Evolutionary conservation across 2,113 vertebrate genomes (phyloP).

Genomic region (Bubo blakistoni): DNA sequence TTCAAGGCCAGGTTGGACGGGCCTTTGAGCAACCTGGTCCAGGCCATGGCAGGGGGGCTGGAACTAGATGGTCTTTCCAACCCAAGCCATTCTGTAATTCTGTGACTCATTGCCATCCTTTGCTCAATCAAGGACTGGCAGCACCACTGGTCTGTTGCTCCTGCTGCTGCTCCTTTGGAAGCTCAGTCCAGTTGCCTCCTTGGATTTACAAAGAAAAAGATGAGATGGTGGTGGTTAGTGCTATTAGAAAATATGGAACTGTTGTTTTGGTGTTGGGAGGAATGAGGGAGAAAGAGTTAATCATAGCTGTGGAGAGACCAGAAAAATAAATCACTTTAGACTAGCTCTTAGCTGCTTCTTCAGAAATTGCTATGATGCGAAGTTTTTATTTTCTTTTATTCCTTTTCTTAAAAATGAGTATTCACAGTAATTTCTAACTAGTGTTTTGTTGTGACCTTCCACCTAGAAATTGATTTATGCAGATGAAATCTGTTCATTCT

Average conservation of each 20-base stretch:
- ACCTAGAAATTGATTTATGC: background rate
- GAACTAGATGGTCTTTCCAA: too few species aligned
- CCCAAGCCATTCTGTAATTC: too few species aligned
- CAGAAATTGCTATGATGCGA: background rate
- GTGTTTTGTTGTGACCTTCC: background rate
- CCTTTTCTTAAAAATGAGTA: background rate
- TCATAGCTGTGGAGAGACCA: background rate
- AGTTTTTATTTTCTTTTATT: background rate
- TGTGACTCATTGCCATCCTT: background rate
- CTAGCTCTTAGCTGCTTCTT: constrained; percentile 36
- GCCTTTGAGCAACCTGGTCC: too few species aligned
- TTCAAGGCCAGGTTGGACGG: too few species aligned
- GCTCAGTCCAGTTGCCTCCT: background rate
- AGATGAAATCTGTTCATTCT: background rate
- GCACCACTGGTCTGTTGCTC: fast-evolving
- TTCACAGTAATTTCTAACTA: background rate
- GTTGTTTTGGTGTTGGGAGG: background rate
- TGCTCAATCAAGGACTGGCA: background rate
- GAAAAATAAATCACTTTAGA: constrained; percentile 1
- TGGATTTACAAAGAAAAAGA: background rate
- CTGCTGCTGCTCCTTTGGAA: background rate
- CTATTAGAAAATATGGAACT: background rate
- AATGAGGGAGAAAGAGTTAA: background rate
- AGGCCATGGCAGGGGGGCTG: too few species aligned
- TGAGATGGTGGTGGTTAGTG: background rate